Percentiles rank a stretch among this genome's conserved stretches.
Conservation (phyloP, 2,797 vertebrate genomes). For the Cyclopterus lumpus region DNA sequence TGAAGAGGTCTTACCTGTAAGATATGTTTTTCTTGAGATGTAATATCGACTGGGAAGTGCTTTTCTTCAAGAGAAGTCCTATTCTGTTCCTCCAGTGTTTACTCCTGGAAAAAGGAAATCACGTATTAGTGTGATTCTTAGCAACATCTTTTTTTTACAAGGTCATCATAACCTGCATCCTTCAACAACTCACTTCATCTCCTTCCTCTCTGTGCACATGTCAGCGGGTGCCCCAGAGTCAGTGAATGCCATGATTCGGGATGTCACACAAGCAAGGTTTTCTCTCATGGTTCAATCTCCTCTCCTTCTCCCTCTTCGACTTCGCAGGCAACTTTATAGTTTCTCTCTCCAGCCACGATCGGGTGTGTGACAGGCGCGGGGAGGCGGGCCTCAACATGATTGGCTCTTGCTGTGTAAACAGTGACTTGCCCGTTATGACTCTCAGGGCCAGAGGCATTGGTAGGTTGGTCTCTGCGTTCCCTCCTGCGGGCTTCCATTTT, state of each 20-base stretch:
- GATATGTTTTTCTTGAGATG: constrained; percentile 42
- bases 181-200: constrained; percentile 61
- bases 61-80: constrained; percentile 67
- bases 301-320: constrained; percentile 56
- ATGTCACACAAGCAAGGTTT: neutral
- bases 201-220: constrained; percentile 53
- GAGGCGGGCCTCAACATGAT: constrained; percentile 46
- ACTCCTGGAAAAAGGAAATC: constrained; percentile 56
- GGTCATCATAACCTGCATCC: neutral
- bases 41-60: constrained; percentile 38
- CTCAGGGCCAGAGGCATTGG: constrained; percentile 37
- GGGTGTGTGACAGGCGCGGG: neutral
- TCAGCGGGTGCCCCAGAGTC: constrained; percentile 53
- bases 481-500: constrained; percentile 50
- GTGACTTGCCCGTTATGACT: constrained; percentile 40
- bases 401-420: constrained; percentile 71
- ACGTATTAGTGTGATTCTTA: neutral
- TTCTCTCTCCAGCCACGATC: constrained; percentile 15
- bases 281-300: constrained; percentile 65
- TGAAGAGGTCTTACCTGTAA: constrained; percentile 64
- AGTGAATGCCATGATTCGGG: constrained; percentile 55
- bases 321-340: constrained; percentile 72
- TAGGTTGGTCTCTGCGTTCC: constrained; percentile 43
- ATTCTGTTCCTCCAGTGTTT: constrained; percentile 80
- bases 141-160: neutral